These are phyloP conservation scores for Urosaurus nigricauda DNA, from an alignment of 2,797 vertebrate genomes.

Conservation along the genomic window DNA sequence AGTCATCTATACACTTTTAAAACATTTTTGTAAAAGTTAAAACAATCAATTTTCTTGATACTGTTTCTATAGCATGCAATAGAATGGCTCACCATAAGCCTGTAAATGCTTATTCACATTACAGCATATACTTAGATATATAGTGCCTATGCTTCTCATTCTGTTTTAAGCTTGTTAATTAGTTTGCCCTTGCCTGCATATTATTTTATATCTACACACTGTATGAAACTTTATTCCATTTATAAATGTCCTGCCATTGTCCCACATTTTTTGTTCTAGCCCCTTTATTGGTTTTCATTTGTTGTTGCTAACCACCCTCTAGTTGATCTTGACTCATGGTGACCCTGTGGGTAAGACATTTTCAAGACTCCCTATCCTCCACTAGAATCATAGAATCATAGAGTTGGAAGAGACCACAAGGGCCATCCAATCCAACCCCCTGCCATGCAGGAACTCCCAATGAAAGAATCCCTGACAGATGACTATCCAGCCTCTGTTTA, in stretches of 20 bases:
- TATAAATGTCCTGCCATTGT: background rate
- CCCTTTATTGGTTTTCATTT: background rate
- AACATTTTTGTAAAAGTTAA: background rate
- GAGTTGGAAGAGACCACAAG: too few species aligned
- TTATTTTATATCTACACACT: background rate
- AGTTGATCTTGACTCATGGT: too few species aligned
- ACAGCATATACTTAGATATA: constrained; percentile 3
- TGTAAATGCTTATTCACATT: background rate
- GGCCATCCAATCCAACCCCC: too few species aligned
- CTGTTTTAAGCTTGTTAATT: constrained; percentile 21
- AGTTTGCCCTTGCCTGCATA: background rate
- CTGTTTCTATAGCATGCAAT: background rate
- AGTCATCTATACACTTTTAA: background rate
- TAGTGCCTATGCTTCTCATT: background rate
- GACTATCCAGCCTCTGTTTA: too few species aligned
- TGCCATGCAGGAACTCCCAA: too few species aligned
- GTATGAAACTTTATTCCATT: background rate
- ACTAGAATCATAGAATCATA: too few species aligned
- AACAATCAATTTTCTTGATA: background rate
- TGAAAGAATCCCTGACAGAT: too few species aligned
- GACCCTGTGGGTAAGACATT: too few species aligned
- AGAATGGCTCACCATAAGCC: background rate
- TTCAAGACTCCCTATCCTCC: too few species aligned
- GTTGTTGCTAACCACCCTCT: background rate
- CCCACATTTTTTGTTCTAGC: background rate